Conservation (phyloP, 2,888 invertebrate species). For the Perithous albicinctus region DNA sequence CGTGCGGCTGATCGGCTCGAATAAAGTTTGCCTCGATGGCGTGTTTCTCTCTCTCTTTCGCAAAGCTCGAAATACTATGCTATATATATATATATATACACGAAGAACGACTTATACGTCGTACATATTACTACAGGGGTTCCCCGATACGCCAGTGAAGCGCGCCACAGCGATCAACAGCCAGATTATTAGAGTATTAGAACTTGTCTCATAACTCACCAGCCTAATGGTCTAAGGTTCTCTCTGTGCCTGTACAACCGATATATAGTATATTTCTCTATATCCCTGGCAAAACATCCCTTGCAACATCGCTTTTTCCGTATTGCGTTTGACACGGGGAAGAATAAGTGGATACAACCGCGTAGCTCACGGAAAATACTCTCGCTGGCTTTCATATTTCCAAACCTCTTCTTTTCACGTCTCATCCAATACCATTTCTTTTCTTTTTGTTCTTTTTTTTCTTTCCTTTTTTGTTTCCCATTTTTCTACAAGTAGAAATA, state of each 20-base stretch:
- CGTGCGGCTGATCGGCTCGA: slow-evolving; percentile 81
- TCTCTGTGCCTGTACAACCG: slow-evolving; percentile 68
- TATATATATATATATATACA: slow-evolving; percentile 22
- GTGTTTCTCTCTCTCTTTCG: slow-evolving; percentile 28
- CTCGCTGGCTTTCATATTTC: slow-evolving; percentile 19
- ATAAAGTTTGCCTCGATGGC: slow-evolving; percentile 76
- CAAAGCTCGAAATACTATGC: slow-evolving; percentile 23
- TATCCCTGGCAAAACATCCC: slow-evolving; percentile 56
- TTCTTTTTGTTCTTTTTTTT: too few species aligned
- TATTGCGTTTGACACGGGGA: slow-evolving; percentile 80
- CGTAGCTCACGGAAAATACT: slow-evolving; percentile 35
- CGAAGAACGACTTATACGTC: slow-evolving; percentile 50
- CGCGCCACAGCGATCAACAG: slow-evolving; percentile 78
- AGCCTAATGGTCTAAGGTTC: slow-evolving; percentile 80
- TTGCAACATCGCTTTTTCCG: slow-evolving; percentile 63
- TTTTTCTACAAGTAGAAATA: not conserved
- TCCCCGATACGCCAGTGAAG: slow-evolving; percentile 49
- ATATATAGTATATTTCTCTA: slow-evolving; percentile 37
- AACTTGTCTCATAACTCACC: slow-evolving; percentile 84
- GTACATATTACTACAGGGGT: slow-evolving; percentile 62
- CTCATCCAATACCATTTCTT: slow-evolving; percentile 1
- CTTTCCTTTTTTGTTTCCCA: not conserved
- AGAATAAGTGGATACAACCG: slow-evolving; percentile 71
- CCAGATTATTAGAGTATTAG: slow-evolving; percentile 84
- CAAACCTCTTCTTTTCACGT: slow-evolving; percentile 18